A percentile compares a stretch with the other conserved stretches of the same genome.
These are phyloP conservation scores for Dicrostonyx torquatus DNA, from an alignment of 2,797 vertebrate species.

Conservation along the genomic window DNA sequence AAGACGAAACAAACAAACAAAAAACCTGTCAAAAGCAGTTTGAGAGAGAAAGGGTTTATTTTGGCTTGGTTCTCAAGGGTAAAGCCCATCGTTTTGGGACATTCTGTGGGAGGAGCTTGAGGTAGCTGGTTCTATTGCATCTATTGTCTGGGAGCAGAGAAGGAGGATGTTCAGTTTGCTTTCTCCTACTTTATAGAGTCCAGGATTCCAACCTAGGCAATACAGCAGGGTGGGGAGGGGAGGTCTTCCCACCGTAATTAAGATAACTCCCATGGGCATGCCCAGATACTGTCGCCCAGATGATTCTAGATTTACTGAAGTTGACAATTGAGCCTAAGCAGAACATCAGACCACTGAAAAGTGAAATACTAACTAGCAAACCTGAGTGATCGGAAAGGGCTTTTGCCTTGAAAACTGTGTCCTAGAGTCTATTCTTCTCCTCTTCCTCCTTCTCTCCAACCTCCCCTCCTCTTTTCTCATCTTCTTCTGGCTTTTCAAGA, in stretches of 20 bases:
- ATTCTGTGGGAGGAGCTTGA: background rate
- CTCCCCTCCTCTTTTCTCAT: background rate
- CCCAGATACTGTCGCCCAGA: background rate
- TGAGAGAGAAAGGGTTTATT: background rate
- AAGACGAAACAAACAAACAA: background rate
- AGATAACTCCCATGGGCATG: background rate
- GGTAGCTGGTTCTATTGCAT: no score
- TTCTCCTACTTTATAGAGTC: background rate
- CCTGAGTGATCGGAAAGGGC: background rate
- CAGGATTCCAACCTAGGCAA: background rate
- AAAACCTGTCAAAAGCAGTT: background rate
- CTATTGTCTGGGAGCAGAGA: background rate
- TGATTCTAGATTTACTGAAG: background rate
- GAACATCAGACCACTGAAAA: background rate
- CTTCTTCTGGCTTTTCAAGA: background rate
- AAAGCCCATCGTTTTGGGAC: background rate
- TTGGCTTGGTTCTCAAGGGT: background rate
- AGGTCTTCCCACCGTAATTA: no score
- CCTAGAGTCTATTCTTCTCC: no score
- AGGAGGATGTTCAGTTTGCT: background rate
- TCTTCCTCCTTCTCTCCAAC: background rate
- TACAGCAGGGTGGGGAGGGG: no score
- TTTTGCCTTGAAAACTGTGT: background rate
- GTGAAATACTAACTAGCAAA: conserved; percentile 17
- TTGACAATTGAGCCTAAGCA: background rate